These are phyloP conservation scores for Sebastes melanostomus DNA, from an alignment of 2,797 vertebrate species.

Conservation along the genomic window DNA sequence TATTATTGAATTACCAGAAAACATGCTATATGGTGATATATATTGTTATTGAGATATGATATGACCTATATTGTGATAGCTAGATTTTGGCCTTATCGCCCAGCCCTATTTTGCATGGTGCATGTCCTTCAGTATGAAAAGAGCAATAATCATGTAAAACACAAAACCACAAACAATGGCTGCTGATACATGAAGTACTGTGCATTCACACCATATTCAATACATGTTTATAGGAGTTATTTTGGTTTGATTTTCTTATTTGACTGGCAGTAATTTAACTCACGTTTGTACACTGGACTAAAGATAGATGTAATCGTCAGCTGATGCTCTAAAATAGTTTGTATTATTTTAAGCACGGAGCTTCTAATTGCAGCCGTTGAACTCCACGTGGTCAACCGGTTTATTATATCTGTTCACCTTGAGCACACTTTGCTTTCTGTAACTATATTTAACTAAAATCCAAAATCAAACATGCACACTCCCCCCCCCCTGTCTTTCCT, in stretches of 20 bases:
- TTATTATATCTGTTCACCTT: constrained; percentile 5
- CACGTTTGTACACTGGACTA: not conserved
- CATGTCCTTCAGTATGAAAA: not conserved
- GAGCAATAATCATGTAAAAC: not conserved
- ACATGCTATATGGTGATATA: too few species aligned
- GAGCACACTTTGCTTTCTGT: not conserved
- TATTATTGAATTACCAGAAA: too few species aligned
- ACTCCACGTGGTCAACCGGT: not conserved
- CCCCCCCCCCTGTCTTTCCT: not conserved
- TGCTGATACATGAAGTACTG: not conserved
- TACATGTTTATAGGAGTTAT: too few species aligned
- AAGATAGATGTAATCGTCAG: not conserved
- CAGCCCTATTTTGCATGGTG: too few species aligned
- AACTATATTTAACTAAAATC: not conserved
- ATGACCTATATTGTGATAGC: too few species aligned
- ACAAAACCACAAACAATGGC: not conserved
- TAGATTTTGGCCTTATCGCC: too few species aligned
- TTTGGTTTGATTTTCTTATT: not conserved
- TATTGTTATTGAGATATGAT: too few species aligned
- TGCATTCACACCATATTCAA: not conserved
- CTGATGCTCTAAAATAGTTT: constrained; percentile 2
- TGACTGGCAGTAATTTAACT: not conserved
- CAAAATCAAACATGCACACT: not conserved
- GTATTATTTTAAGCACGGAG: not conserved
- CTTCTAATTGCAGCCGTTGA: not conserved